Conservation (phyloP, 2,797 vertebrate genomes). For the Manis javanica region DNA sequence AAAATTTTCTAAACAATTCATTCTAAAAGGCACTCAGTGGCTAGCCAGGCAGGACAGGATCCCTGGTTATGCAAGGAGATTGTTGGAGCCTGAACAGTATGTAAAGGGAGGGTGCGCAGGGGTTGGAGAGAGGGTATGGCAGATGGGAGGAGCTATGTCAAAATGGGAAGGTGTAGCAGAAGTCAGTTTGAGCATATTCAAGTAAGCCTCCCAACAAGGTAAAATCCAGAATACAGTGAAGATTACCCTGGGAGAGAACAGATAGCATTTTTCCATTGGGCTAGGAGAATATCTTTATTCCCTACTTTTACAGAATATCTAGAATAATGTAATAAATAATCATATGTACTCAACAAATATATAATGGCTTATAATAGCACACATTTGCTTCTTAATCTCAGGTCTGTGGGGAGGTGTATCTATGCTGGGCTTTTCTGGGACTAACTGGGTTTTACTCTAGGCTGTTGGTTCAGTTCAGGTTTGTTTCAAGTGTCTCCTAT, state of each 20-base stretch:
- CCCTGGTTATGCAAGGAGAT: neutral
- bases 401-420: neutral
- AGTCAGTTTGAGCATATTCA: neutral
- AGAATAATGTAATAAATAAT: neutral
- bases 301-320: neutral
- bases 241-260: neutral
- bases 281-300: neutral
- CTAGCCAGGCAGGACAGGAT: neutral
- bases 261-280: neutral
- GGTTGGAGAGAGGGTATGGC: too few relatives aligned
- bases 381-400: neutral
- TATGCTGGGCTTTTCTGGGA: neutral
- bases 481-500: neutral
- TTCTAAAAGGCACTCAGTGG: neutral
- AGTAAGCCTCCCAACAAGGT: neutral
- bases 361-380: neutral
- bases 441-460: neutral
- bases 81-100: neutral
- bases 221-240: neutral
- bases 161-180: neutral
- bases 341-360: neutral
- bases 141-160: too few relatives aligned
- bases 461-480: neutral
- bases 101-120: neutral
- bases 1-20: neutral